Percentiles rank a stretch among this genome's conserved stretches.
Evolutionary conservation across 2,113 vertebrate species (phyloP).

Genomic region (Chaenocephalus aceratus): DNA sequence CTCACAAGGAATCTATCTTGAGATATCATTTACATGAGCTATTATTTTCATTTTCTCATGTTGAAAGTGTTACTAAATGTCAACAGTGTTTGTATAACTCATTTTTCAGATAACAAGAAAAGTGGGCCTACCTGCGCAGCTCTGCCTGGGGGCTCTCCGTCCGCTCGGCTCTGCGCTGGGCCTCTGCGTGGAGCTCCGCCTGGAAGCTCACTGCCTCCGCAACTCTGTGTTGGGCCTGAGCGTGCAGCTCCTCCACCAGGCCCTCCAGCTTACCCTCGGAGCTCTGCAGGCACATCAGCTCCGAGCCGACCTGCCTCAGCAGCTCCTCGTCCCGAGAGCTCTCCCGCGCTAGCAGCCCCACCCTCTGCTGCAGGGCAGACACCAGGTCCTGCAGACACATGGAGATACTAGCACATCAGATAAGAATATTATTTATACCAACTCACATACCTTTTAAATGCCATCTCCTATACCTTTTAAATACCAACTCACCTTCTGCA

Average conservation of each 20-base stretch:
- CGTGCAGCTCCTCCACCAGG: conserved; percentile 80
- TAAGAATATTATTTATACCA: not conserved
- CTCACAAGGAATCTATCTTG: too few relatives aligned
- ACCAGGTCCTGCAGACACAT: conserved; percentile 62
- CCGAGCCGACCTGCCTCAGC: conserved; percentile 71
- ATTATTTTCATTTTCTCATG: too few relatives aligned
- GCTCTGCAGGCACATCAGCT: conserved; percentile 79
- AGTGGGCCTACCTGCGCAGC: conserved; percentile 62
- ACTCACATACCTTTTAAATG: too few relatives aligned
- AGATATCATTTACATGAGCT: too few relatives aligned
- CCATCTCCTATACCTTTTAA: too few relatives aligned
- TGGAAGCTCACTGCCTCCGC: conserved; percentile 52
- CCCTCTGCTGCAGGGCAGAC: conserved; percentile 61
- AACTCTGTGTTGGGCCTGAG: conserved; percentile 65
- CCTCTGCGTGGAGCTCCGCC: conserved; percentile 66
- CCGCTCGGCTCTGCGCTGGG: conserved; percentile 57
- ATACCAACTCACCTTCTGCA: too few relatives aligned
- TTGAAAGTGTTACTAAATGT: too few relatives aligned
- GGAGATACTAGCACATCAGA: not conserved
- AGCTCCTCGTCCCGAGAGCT: conserved; percentile 61
- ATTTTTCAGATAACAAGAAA: too few relatives aligned
- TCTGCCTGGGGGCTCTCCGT: conserved; percentile 62
- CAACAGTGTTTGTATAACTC: too few relatives aligned
- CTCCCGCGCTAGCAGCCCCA: conserved; percentile 58
- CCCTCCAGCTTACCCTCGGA: conserved; percentile 77